A percentile compares a stretch with the other conserved stretches of the same genome.
Conservation (phyloP, 2,888 invertebrate genomes). For the Sphaerophoria taeniata region DNA sequence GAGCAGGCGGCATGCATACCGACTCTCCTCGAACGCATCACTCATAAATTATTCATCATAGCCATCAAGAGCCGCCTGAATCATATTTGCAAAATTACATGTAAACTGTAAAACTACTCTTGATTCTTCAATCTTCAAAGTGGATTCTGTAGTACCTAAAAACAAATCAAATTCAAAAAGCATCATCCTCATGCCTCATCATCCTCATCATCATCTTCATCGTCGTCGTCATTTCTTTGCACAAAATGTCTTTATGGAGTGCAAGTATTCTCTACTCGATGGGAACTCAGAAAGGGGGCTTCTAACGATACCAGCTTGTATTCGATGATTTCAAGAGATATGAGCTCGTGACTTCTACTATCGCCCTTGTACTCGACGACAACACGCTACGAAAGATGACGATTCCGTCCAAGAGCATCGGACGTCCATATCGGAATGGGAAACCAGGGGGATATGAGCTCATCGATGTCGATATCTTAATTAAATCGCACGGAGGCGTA, state of each 20-base stretch:
- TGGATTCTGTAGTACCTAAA: constrained; percentile 65
- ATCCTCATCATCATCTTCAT: constrained; percentile 14
- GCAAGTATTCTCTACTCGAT: constrained; percentile 39
- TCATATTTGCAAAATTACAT: constrained; percentile 30
- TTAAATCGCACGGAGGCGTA: constrained; percentile 74
- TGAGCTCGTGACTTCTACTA: constrained; percentile 55
- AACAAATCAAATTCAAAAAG: constrained; percentile 63
- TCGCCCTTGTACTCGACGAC: neutral
- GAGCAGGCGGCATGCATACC: constrained; percentile 10
- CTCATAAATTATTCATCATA: constrained; percentile 71
- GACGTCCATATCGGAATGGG: constrained; percentile 10
- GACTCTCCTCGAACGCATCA: neutral
- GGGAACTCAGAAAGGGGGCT: constrained; percentile 9
- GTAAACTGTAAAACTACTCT: constrained; percentile 24
- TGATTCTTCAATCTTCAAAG: constrained; percentile 20
- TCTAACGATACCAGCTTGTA: constrained; percentile 8
- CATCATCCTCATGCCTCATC: neutral
- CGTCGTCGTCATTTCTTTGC: constrained; percentile 23
- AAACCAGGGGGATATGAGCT: constrained; percentile 53
- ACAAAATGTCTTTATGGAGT: constrained; percentile 41
- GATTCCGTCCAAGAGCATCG: constrained; percentile 30
- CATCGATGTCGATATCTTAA: constrained; percentile 74
- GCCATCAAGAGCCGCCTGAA: constrained; percentile 16
- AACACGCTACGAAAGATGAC: neutral
- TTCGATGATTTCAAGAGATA: constrained; percentile 33